A percentile compares a stretch with the other conserved stretches of the same genome.
These are phyloP conservation scores for Bubalus kerabau DNA, from an alignment of 2,113 vertebrate species.

Conservation along the genomic window DNA sequence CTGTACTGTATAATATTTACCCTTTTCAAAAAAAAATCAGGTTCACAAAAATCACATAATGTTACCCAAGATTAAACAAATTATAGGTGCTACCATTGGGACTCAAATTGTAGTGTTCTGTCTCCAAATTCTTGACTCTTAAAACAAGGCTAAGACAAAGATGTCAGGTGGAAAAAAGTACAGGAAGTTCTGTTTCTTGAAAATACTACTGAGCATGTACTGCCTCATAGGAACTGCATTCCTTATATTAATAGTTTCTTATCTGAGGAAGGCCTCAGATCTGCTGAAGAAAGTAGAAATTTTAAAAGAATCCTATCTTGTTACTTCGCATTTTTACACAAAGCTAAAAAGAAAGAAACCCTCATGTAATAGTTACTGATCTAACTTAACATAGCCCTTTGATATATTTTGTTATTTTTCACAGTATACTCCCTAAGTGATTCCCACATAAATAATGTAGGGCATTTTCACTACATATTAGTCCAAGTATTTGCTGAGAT, in stretches of 20 bases:
- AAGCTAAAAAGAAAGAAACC: not conserved
- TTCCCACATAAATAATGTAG: not conserved
- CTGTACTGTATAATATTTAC: not conserved
- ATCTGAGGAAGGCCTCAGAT: not conserved
- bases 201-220: not conserved
- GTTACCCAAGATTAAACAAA: not conserved
- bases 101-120: not conserved
- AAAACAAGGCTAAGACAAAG: not conserved
- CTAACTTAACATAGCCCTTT: not conserved
- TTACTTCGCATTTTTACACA: not conserved
- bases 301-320: not conserved
- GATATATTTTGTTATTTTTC: not conserved
- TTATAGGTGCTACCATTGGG: not conserved
- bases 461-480: not conserved
- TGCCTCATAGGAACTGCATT: not conserved
- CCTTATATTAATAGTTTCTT: not conserved
- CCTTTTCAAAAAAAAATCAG: not conserved
- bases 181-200: not conserved
- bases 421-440: not conserved
- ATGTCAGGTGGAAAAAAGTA: not conserved
- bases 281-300: not conserved
- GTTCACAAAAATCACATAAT: not conserved
- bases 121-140: not conserved
- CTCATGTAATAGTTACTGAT: not conserved
- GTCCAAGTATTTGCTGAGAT: constrained; percentile 36